A percentile compares a stretch with the other conserved stretches of the same genome.
Evolutionary conservation across 2,797 vertebrate species (phyloP).

Genomic region (Phrynocephalus guinanensis): DNA sequence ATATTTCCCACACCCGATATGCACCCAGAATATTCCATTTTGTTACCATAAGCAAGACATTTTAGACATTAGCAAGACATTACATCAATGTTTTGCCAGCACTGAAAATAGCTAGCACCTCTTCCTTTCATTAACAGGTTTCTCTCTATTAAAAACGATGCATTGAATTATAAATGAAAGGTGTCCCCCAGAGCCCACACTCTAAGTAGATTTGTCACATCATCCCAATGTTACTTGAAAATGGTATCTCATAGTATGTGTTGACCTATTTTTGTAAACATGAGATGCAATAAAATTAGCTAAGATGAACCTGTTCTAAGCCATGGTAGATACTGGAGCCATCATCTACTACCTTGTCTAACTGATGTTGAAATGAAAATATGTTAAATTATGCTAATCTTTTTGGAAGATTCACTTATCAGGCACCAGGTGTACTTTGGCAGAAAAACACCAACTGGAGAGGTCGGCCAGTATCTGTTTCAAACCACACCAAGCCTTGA

Average conservation of each 20-base stretch:
- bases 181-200: neutral
- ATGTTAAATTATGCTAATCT: conserved; percentile 9
- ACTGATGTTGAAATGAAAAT: conserved; percentile 9
- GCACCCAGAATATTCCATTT: too few relatives aligned
- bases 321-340: neutral
- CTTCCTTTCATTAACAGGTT: neutral
- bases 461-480: neutral
- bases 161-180: neutral
- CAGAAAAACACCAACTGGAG: neutral
- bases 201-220: neutral
- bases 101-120: neutral
- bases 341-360: neutral
- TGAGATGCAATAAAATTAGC: neutral
- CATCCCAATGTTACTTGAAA: neutral
- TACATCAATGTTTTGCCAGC: neutral
- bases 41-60: neutral
- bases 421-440: neutral
- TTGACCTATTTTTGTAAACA: neutral
- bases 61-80: neutral
- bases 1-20: too few relatives aligned
- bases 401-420: neutral
- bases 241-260: neutral
- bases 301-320: neutral
- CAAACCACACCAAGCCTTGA: neutral
- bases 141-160: neutral